phyloP scores from a whole-genome alignment of 2,888 invertebrate species.

The Malthinus seriepunctatus region DNA sequence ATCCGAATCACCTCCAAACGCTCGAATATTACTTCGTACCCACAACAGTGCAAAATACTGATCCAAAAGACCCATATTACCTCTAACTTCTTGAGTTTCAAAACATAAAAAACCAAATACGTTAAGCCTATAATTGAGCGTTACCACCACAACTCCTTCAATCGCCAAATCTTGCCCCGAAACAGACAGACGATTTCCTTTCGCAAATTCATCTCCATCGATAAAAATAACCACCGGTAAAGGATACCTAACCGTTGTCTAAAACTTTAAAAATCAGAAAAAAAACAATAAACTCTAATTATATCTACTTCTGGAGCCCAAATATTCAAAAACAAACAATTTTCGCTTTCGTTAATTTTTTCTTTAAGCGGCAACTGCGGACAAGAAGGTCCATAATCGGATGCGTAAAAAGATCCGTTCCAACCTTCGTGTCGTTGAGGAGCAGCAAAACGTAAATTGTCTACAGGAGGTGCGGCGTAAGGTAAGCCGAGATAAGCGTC shows the following conservation, averaged over 20 bases:
- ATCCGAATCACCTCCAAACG: conserved; percentile 80
- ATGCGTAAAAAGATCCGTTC: conserved; percentile 71
- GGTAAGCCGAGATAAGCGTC: conserved; percentile 79
- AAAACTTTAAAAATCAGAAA: conserved; percentile 14
- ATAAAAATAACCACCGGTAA: conserved; percentile 72
- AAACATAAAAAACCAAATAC: conserved; percentile 70
- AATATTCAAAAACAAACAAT: conserved; percentile 89
- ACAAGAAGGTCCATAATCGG: conserved; percentile 71
- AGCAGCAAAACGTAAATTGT: conserved; percentile 73
- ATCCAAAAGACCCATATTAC: conserved; percentile 86
- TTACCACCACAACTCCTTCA: conserved; percentile 71
- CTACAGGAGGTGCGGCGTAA: conserved; percentile 77
- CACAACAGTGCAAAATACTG: conserved; percentile 80
- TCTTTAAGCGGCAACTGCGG: conserved; percentile 59
- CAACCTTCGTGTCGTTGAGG: conserved; percentile 73
- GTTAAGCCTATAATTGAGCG: conserved; percentile 71
- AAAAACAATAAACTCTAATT: conserved; percentile 22
- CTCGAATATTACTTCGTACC: conserved; percentile 74
- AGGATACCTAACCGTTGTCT: conserved; percentile 50
- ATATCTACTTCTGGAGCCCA: conserved; percentile 86
- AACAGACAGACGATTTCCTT: conserved; percentile 54
- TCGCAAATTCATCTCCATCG: conserved; percentile 66
- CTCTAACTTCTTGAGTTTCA: conserved; percentile 63
- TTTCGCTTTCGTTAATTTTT: conserved; percentile 61
- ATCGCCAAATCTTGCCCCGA: conserved; percentile 75